Evolutionary conservation across 2,888 invertebrate genomes (phyloP), one percentile per base, ranked within the genome.

Genomic region (Clostera curtula): DNA sequence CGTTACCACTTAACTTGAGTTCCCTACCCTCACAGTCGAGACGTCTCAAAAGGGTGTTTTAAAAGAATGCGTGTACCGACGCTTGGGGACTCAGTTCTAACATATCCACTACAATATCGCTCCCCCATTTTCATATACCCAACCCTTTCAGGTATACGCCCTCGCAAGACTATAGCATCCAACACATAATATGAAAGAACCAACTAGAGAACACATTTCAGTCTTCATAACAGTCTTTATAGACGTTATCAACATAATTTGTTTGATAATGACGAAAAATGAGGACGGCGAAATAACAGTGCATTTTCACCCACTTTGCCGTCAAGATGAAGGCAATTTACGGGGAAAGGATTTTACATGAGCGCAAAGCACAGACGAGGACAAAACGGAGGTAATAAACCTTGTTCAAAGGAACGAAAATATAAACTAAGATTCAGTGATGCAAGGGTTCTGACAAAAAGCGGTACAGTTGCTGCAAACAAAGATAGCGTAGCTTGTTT

Each of bases 21-120:
- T 36, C 38, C 32, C 54, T 36, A 56, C 64, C 55, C 63, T 55
- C 53, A 48, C 59, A 62, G 58, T 47, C 53, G 59, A 71, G 64
- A 70, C 67, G 62, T 73, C 74, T 73, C 72, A 64, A 76, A 72
- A 69, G 72, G 70, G 67, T 64, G 66, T 70, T 75, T 62, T 63
- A 61, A 59, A 63, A 72, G 69, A 72, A 68, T 64, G 63, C 59
- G 62, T 60, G 58, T 65, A 54, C 43, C 47, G 55, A 56, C 56
- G 48, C 46, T 49, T 48, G 58, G 67, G 66, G 63, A 56, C 47
- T 58, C 54, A 39, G 45, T 55, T 50, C 56, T 50, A 52, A 56
- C 58, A 55, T 58, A 58, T 53, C 51, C 51, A 56, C 54, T 62
- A 50, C 51, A 59, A 61, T 62, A 65, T 69, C 57, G 61, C 63